These are phyloP conservation scores for Choristoneura rosaceana DNA, from an alignment of 2,888 invertebrate species.

Conservation along the genomic window DNA sequence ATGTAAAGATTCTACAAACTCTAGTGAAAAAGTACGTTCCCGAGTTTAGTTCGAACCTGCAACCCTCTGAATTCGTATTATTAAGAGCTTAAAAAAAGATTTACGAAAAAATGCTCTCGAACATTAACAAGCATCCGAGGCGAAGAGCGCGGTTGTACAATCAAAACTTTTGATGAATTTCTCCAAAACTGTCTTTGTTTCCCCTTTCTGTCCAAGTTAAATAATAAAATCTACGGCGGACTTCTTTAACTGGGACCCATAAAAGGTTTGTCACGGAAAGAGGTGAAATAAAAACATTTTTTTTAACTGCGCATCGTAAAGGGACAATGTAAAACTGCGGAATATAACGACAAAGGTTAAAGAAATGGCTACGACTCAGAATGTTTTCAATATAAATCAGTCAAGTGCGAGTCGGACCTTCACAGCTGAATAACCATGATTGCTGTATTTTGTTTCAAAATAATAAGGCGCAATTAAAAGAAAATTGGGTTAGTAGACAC, in stretches of 20 bases:
- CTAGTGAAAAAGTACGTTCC: background rate
- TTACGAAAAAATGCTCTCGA: constrained; percentile 59
- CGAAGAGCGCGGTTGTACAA: constrained; percentile 75
- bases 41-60: background rate
- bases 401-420: too few species aligned
- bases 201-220: constrained; percentile 75
- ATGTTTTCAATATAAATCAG: background rate
- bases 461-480: too few species aligned
- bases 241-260: constrained; percentile 60
- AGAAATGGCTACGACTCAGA: constrained; percentile 1
- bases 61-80: constrained; percentile 6
- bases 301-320: constrained; percentile 46
- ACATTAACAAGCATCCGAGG: constrained; percentile 73
- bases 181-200: constrained; percentile 78
- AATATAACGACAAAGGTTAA: constrained; percentile 19
- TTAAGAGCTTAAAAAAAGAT: constrained; percentile 45
- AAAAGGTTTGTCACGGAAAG: constrained; percentile 59
- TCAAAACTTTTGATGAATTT: constrained; percentile 84
- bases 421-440: too few species aligned
- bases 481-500: too few species aligned
- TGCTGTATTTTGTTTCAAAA: too few species aligned
- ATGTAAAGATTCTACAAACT: background rate
- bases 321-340: constrained; percentile 34
- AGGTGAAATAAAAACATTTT: constrained; percentile 55
- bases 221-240: constrained; percentile 74